Conservation (phyloP, 2,797 vertebrate genomes). For the Micrastur ruficollis region DNA sequence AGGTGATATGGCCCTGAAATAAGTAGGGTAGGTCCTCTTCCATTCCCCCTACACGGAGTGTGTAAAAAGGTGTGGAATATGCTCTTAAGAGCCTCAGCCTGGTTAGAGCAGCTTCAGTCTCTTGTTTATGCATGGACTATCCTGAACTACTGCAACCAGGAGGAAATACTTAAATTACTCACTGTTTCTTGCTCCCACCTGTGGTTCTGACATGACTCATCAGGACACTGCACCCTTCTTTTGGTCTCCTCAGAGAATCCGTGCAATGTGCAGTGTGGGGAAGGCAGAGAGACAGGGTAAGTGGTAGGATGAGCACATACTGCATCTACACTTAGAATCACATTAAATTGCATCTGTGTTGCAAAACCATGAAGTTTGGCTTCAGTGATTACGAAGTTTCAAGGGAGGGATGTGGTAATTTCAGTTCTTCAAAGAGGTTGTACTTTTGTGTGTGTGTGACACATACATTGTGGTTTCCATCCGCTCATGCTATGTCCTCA, state of each 20-base stretch:
- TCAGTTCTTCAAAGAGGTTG: neutral
- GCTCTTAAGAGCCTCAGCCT: neutral
- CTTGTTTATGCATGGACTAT: neutral
- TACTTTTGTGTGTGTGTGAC: neutral
- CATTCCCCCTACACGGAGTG: neutral
- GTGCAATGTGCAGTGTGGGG: too few species aligned
- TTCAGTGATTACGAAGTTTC: neutral
- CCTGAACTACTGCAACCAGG: neutral
- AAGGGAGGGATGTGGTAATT: neutral
- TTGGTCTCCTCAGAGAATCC: neutral
- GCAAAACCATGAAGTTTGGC: neutral
- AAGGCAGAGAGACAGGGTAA: neutral
- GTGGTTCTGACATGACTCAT: neutral
- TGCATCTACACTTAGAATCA: neutral
- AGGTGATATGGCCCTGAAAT: neutral
- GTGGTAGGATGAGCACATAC: neutral
- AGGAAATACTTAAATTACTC: neutral
- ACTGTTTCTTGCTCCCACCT: neutral
- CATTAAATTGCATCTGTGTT: neutral
- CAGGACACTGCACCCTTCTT: neutral
- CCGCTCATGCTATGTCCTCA: neutral
- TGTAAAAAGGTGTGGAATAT: neutral
- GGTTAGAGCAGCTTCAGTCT: neutral
- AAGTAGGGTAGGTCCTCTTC: neutral
- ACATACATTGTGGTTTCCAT: neutral